Evolutionary conservation across 2,113 vertebrate species (phyloP).

Genomic region (Myiozetetes cayanensis): DNA sequence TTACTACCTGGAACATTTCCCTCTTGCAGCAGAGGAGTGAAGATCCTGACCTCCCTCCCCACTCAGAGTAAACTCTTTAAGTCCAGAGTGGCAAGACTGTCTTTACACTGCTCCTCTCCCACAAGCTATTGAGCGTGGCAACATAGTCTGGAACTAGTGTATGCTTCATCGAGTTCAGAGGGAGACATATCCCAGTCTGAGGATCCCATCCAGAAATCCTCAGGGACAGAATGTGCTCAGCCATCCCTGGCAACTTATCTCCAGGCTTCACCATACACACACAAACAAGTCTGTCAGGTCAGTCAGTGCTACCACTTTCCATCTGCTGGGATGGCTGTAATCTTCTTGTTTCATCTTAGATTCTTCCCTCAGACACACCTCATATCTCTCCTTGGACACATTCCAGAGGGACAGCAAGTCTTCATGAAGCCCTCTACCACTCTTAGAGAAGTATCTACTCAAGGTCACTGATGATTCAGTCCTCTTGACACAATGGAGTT

Average conservation of each 20-base stretch:
- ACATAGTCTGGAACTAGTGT: background rate
- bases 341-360: background rate
- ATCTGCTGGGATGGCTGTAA: background rate
- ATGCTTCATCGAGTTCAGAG: background rate
- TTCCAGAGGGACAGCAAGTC: background rate
- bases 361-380: background rate
- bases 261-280: background rate
- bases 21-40: background rate
- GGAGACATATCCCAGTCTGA: background rate
- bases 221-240: background rate
- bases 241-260: background rate
- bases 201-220: slow-evolving; percentile 10
- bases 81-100: background rate
- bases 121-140: background rate
- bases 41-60: background rate
- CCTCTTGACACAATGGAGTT: background rate
- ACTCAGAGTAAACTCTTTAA: background rate
- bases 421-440: background rate
- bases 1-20: background rate
- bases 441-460: background rate
- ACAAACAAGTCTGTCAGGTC: background rate
- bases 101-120: background rate
- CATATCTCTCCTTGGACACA: background rate
- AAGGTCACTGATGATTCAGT: background rate
- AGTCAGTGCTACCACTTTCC: background rate